Evolutionary conservation across 2,888 invertebrate genomes (phyloP).

Genomic region (Steinernema scapterisci): DNA sequence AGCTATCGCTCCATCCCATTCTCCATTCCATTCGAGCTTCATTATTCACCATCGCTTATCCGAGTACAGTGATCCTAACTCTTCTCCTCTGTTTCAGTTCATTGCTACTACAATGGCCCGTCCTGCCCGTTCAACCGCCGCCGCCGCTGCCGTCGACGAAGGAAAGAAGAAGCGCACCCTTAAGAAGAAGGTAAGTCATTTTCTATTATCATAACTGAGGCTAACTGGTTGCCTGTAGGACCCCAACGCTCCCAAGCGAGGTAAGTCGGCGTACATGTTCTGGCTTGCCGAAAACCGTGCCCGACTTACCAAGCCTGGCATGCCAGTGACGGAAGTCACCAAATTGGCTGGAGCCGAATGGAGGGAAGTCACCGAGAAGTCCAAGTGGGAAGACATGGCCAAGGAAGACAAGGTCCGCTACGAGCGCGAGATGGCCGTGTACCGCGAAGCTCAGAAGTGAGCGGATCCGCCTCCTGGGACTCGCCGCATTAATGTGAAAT

Average conservation of each 20-base stretch:
- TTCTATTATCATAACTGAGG: not conserved
- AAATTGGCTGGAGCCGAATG: conserved; percentile 93
- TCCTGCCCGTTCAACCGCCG: not conserved
- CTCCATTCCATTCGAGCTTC: too few relatives aligned
- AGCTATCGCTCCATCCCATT: too few relatives aligned
- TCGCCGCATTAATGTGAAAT: not conserved
- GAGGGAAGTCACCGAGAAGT: conserved; percentile 73
- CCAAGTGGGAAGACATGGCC: conserved; percentile 86
- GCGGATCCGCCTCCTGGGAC: not conserved
- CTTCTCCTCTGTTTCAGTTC: not conserved
- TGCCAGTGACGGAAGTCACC: conserved; percentile 86
- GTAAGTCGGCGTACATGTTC: conserved; percentile 87
- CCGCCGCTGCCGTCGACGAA: not conserved
- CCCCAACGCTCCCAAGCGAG: conserved; percentile 85
- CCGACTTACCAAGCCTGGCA: conserved; percentile 84
- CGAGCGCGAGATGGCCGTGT: conserved; percentile 83
- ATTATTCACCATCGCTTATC: too few relatives aligned
- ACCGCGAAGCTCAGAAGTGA: conserved; percentile 69
- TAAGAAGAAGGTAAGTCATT: conserved; percentile 8
- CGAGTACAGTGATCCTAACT: too few relatives aligned
- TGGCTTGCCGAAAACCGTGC: conserved; percentile 80
- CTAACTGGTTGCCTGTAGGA: conserved; percentile 73
- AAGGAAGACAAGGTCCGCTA: conserved; percentile 85
- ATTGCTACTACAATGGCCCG: conserved; percentile 10
- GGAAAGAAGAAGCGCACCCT: not conserved